Conservation (phyloP, 2,888 invertebrate genomes). For the Theretra japonica region DNA sequence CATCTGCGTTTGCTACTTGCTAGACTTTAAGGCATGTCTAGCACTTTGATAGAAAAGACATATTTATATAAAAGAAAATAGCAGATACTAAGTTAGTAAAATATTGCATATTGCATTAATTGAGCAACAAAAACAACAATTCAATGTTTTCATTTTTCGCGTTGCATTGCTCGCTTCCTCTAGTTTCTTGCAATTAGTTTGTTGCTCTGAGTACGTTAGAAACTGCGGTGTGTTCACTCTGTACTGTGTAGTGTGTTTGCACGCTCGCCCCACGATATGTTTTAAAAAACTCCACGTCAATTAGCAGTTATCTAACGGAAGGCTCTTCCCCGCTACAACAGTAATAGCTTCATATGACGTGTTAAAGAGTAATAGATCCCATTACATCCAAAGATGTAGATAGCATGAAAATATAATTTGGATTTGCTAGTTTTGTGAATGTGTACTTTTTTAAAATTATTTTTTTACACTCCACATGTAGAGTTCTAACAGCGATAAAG, state of each 20-base stretch:
- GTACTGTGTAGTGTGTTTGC: neutral
- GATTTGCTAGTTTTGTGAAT: no score
- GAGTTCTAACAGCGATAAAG: no score
- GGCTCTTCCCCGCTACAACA: neutral
- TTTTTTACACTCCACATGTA: no score
- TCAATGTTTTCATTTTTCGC: slow-evolving; percentile 18
- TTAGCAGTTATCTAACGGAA: slow-evolving; percentile 22
- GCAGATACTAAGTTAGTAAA: neutral
- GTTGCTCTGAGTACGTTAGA: neutral
- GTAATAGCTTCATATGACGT: neutral
- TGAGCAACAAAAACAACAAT: neutral
- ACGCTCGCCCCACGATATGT: neutral
- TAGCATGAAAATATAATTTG: no score
- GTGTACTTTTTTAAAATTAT: no score
- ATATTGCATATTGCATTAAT: neutral
- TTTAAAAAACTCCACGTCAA: neutral
- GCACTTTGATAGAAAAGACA: neutral
- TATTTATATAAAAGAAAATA: no score
- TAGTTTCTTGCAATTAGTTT: slow-evolving; percentile 4
- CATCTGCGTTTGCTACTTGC: no score
- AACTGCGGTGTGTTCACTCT: neutral
- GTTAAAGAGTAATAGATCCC: neutral
- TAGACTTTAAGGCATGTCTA: no score
- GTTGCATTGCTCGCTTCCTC: slow-evolving; percentile 3
- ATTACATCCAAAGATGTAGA: neutral